phyloP scores from a whole-genome alignment of 2,888 invertebrate genomes.

The Xiphydria camelus region DNA sequence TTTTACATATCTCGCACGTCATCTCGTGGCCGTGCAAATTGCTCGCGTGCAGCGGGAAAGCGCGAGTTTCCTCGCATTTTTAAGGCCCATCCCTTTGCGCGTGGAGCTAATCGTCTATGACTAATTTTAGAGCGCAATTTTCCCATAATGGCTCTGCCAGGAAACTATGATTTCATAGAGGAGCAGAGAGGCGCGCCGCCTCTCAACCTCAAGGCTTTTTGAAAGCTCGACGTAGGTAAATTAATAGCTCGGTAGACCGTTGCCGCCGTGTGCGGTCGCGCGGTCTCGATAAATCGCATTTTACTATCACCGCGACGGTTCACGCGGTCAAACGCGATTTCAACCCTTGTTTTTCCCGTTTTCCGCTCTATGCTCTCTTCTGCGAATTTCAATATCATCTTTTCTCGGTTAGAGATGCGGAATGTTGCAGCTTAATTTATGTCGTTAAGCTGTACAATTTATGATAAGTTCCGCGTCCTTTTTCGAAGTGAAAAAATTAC shows the following conservation, averaged over 20 bases:
- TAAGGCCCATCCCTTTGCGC: constrained; percentile 16
- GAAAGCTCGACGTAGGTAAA: constrained; percentile 47
- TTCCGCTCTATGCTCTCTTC: no score
- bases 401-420: no score
- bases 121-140: constrained; percentile 41
- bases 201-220: constrained; percentile 45
- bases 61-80: constrained; percentile 6
- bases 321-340: no score
- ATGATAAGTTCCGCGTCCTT: no score
- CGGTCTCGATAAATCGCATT: constrained; percentile 12
- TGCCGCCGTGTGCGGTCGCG: constrained; percentile 9
- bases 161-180: constrained; percentile 41
- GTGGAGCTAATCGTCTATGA: constrained; percentile 32
- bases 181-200: constrained; percentile 31
- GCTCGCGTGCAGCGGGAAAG: not conserved
- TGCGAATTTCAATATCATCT: no score
- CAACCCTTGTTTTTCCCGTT: no score
- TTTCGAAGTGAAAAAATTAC: no score
- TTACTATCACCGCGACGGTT: no score
- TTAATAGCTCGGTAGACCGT: constrained; percentile 36
- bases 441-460: no score
- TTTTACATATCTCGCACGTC: constrained; percentile 1
- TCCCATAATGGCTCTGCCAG: constrained; percentile 35
- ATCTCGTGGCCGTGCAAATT: not conserved
- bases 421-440: no score